phyloP scores from a whole-genome alignment of 2,797 vertebrate genomes.

The Heliangelus exortis region DNA sequence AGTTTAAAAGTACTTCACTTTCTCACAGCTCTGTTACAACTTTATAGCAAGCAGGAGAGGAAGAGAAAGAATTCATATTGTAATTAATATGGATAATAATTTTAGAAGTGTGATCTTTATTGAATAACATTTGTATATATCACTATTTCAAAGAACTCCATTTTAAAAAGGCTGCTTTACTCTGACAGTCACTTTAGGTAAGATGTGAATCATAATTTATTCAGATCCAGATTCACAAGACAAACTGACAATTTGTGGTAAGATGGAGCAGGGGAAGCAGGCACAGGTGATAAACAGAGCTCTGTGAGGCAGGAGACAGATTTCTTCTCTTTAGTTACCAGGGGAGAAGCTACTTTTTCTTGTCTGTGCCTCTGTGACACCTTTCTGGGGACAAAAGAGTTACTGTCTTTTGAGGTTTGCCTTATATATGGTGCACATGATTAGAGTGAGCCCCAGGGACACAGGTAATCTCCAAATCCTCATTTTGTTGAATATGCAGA shows the following conservation, averaged over 20 bases:
- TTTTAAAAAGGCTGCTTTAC: background rate
- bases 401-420: background rate
- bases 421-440: background rate
- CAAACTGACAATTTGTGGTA: background rate
- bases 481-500: background rate
- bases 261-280: background rate
- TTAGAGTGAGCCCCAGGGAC: background rate
- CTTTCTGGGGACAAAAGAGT: background rate
- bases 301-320: background rate
- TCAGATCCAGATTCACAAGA: background rate
- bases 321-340: background rate
- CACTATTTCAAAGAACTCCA: background rate
- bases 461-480: background rate
- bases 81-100: conserved; percentile 18
- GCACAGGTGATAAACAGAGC: background rate
- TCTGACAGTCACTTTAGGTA: background rate
- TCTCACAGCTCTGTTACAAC: background rate
- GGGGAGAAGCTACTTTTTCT: background rate
- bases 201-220: background rate
- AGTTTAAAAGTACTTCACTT: conserved; percentile 4
- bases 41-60: background rate
- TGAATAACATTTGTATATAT: background rate
- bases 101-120: background rate
- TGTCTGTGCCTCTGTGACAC: background rate
- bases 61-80: background rate